Base-by-base conservation (phyloP, 2,797 vertebrate genomes). In the Echiichthys vipera region DNA sequence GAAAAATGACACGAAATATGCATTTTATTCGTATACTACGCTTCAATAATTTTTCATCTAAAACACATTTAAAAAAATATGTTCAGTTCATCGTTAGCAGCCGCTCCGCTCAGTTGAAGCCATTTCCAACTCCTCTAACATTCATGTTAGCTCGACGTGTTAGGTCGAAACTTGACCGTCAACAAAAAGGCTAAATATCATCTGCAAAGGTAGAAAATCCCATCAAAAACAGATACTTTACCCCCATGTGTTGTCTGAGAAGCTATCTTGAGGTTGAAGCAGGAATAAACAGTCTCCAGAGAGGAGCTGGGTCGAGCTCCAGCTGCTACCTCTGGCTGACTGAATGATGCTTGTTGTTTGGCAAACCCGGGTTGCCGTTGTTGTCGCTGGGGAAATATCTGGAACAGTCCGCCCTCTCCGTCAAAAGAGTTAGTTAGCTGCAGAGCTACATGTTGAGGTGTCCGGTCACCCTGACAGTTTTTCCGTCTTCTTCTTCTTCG, bases 291-390 rank as follows among this genome's bases (percentile, higher is more conserved):
- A 17, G n/a, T 36, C n/a, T 85, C 74, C 65, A 36, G 27, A 32
- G 24, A 64, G 29, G 37, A 12, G 45, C 69, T 40, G 66, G n/a
- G 51, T 65, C 40, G 45, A 54, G 66, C 63, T 76, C 56, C 74
- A 54, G 84, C 78, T 34, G 83, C 72, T 78, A 39, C 73, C 65
- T 49, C 69, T 59, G 77, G 65, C 51, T 81, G 82, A 76, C 74
- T 66, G 74, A 72, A 61, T 61, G 87, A 78, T 77, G 86, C 73
- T 83, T 45, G 68, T 53, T 81, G 46, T 84, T 73, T 70, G 74
- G 69, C 73, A 61, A 51, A 53, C 72, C 64, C 1, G 30, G 51
- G 37, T 61, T 66, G 79, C 51, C 65, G 51, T 17, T 20, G 51
- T 36, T 46, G 43, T 65, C 45, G 49, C 58, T 12, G 14, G 47